Evolutionary conservation across 1,140 invertebrate species (phyloP).

Genomic region (Laupala kohalensis): DNA sequence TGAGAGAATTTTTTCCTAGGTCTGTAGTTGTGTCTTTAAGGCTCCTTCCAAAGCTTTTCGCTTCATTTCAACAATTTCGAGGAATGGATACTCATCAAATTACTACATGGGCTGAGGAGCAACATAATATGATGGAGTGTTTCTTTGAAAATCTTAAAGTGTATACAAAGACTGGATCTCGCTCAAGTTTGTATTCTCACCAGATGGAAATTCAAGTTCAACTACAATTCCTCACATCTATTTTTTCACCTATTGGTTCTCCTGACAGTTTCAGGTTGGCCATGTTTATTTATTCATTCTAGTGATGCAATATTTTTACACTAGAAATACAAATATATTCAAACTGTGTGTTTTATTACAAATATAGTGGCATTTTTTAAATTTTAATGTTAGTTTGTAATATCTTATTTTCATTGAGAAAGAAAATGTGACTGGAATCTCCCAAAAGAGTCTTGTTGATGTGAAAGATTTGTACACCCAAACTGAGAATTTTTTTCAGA

Average conservation of each 20-base stretch:
- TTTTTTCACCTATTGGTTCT: slow-evolving; percentile 81
- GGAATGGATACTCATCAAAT: slow-evolving; percentile 68
- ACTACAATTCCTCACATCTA: slow-evolving; percentile 78
- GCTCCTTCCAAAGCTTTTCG: slow-evolving; percentile 76
- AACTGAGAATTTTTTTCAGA: too few relatives aligned
- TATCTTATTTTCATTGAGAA: too few relatives aligned
- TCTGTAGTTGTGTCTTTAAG: slow-evolving; percentile 80
- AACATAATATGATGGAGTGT: slow-evolving; percentile 80
- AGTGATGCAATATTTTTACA: not conserved
- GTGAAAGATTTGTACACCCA: too few relatives aligned
- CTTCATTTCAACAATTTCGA: slow-evolving; percentile 79
- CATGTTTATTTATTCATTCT: not conserved
- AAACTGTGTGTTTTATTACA: too few relatives aligned
- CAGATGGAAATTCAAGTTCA: slow-evolving; percentile 82
- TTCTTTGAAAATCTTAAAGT: slow-evolving; percentile 69
- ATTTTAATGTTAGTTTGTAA: too few relatives aligned
- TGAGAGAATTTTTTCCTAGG: slow-evolving; percentile 34
- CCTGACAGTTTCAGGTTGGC: slow-evolving; percentile 67
- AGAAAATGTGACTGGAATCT: too few relatives aligned
- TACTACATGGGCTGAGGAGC: slow-evolving; percentile 78
- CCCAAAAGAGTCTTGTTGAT: too few relatives aligned
- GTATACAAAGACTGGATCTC: slow-evolving; percentile 29
- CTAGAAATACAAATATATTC: not conserved
- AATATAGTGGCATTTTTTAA: too few relatives aligned
- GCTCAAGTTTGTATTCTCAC: slow-evolving; percentile 62